Evolutionary conservation across 2,888 invertebrate genomes (phyloP), one percentile per base, ranked within the genome.

Genomic region (Toxonevra muliebris): DNA sequence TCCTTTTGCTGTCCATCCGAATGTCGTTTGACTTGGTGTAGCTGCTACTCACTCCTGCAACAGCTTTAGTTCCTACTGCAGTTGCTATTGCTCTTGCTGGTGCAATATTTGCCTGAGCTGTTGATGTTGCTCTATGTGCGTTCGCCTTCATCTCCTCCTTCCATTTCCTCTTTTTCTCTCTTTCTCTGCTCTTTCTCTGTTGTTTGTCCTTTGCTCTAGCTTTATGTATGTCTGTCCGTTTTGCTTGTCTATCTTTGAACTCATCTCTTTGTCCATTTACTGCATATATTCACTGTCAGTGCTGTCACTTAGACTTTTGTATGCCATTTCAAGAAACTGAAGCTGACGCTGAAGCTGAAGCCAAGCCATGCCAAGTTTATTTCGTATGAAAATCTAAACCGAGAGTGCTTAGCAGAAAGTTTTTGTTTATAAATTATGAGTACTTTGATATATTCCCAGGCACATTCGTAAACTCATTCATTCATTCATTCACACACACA

Each of bases 401-500:
- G 15, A 48, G 43, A 17, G 45, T 19, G 20, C 43, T 54, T 62
- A 62, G 30, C 54, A 53, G 30, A 54, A 54, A 54, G 19, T 43
- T 67, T 69, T 77, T 74, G 75, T 74, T 77, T 74, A 81, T 80
- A 79, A 81, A 81, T 81, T 81, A 82, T 77, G 75, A 76, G 74
- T 53, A 71, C 61, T 67, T 69, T 68, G 71, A 71, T 70, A 67
- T 69, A 69, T 69, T 52, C 48, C 55, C 57, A 61, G 65, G 68
- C 40, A 57, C 54, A 43, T 57, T 20, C 40, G 19, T 54, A 57
- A 50, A 48, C 48, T 63, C 12, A 53, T 42, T 43, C 30, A 30
- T 30, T 30, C 30, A 30, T 30, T 30, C 7, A 30, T 30, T 13
- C 48, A 43, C 19, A 54, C 45, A 43, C 15, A 55, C n/a, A 50